Evolutionary conservation across 2,113 vertebrate species (phyloP), one percentile per base, ranked within the genome.

Genomic region (Ammospiza caudacuta): DNA sequence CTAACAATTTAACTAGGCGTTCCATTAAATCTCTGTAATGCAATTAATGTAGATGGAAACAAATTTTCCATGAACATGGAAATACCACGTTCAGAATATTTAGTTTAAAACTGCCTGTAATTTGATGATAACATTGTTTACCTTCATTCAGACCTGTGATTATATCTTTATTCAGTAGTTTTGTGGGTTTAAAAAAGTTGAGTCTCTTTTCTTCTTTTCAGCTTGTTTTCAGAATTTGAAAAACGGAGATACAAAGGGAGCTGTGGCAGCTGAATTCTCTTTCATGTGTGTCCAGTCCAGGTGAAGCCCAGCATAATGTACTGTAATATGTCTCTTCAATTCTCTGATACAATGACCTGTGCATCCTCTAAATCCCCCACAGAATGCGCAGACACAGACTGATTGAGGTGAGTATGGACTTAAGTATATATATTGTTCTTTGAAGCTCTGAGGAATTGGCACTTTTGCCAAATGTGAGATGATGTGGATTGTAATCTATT

Each of bases 341-440:
- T 97, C 93, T 96, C 86, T 96, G 94, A 96, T 95, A 94, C 86
- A 92, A 94, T 97, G 95, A 95, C 95, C 89, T 95, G 88, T 95
- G 85, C 86, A 96, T 97, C 92, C 90, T 87, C 78, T 92, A 95
- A 96, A 97, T 97, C 95, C 96, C 96, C 94, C 73, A 93, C 87
- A 96, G 93, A 92, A 91, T 83, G 95, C 22, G 0, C 92, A 94
- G 92, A 63, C 94, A 93, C 61, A 94, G 83, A 87, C 66, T 95
- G 94, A 96, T 90, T 90, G 94, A 96, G 93, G 93, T 93, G 86
- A 87, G 83, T 79, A 43, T 84, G 94, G 90, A 96, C 90, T 92
- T 96, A 94, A 95, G 93, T 92, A 62, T 89, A 84, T 87, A 84
- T 94, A 89, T 93, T 92, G 86, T 91, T 95, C 95, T 96, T 93